Evolutionary conservation across 2,113 vertebrate genomes (phyloP).

Genomic region (Illadopsis cleaveri): DNA sequence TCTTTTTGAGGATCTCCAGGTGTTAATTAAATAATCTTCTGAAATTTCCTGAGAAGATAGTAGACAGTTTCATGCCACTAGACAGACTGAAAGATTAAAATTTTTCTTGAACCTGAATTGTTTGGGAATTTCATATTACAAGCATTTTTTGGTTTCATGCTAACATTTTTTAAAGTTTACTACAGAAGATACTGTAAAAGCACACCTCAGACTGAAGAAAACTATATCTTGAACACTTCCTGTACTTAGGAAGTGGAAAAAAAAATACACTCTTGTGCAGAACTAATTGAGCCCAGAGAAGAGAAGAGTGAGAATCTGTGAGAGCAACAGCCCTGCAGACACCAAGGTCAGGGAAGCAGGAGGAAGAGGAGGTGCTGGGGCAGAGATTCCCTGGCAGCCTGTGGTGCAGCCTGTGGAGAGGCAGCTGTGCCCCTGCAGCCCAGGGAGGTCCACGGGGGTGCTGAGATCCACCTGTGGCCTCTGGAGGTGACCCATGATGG

Average conservation of each 20-base stretch:
- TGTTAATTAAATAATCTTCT: neutral
- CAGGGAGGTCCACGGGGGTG: neutral
- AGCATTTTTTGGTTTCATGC: neutral
- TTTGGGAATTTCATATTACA: neutral
- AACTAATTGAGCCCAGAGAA: neutral
- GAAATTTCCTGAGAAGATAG: neutral
- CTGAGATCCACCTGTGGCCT: neutral
- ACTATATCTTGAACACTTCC: neutral
- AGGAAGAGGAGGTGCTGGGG: neutral
- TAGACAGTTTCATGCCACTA: neutral
- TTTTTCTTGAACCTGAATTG: neutral
- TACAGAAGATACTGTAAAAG: neutral
- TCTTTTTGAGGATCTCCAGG: neutral
- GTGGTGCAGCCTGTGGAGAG: neutral
- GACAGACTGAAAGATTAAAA: neutral
- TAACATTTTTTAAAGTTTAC: neutral
- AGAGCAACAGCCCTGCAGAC: neutral
- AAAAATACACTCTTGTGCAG: neutral
- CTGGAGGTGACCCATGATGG: fast-evolving
- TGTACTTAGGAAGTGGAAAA: neutral
- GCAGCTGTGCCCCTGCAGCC: neutral
- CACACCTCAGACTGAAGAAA: neutral
- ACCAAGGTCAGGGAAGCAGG: no score
- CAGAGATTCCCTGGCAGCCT: neutral
- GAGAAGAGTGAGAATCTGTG: neutral